A percentile compares a stretch with the other conserved stretches of the same genome.
Evolutionary conservation across 2,888 invertebrate genomes (phyloP).

Genomic region (Apeira syringaria): DNA sequence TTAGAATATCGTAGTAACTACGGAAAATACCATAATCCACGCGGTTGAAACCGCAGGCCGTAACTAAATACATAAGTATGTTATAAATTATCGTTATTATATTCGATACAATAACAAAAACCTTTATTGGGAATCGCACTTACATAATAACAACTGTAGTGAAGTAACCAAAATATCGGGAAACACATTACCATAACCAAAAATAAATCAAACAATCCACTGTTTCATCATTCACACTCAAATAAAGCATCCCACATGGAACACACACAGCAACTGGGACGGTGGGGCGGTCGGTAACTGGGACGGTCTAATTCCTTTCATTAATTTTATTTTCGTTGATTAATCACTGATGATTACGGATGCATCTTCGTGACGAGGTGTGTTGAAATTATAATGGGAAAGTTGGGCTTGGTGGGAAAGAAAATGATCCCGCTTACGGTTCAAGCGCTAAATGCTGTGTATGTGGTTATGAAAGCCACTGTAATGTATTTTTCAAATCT

Average conservation of each 20-base stretch:
- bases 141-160: too few relatives aligned
- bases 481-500: too few relatives aligned
- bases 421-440: background rate
- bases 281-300: constrained; percentile 5
- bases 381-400: constrained; percentile 19
- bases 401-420: constrained; percentile 6
- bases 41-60: too few relatives aligned
- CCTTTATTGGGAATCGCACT: too few relatives aligned
- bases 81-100: too few relatives aligned
- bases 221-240: constrained; percentile 12
- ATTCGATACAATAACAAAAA: too few relatives aligned
- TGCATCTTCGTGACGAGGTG: constrained; percentile 10
- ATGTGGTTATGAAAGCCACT: too few relatives aligned
- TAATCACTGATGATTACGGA: constrained; percentile 24
- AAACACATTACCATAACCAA: constrained; percentile 3
- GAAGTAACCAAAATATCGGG: constrained; percentile 13
- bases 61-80: too few relatives aligned
- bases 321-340: constrained; percentile 25
- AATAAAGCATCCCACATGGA: constrained; percentile 22
- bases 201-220: constrained; percentile 14
- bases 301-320: constrained; percentile 23
- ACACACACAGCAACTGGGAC: constrained; percentile 14
- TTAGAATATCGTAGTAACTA: too few relatives aligned
- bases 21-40: too few relatives aligned
- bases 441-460: too few relatives aligned